Evolutionary conservation across 2,888 invertebrate species (phyloP), one percentile per base, ranked within the genome.

Genomic region (Taphrorychus bicolor): DNA sequence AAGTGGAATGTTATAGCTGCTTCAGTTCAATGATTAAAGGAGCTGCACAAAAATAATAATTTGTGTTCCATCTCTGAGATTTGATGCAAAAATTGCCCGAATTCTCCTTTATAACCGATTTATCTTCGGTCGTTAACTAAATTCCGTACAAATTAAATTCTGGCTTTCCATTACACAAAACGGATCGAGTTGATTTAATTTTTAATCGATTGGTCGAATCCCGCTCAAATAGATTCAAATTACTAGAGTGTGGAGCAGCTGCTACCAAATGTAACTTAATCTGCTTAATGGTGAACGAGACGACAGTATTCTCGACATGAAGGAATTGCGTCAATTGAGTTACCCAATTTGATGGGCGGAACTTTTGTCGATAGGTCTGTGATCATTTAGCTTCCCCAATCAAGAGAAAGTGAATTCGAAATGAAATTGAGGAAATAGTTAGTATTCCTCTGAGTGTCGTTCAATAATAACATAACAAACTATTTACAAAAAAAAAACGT

Each of bases 101-200:
- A 51, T 32, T 16, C 5, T 4, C 14, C 7, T 16, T 32, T 5
- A 16, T 24, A 54, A 23, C 32, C 16, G 14, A 32, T 59, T 58
- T 57, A 57, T 24, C 54, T 61, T 22, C 53, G 24, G 2, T 18
- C 11, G 48, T 45, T 52, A 62, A 62, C 57, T 41, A 14, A 51
- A 40, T 52, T 51, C 21, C 24, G 11, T 18, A 53, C 19, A 52
- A 64, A 58, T 59, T 59, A 59, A 66, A 52, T 66, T 57, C 24
- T 23, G 65, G 41, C 45, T 66, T 59, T 66, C 65, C 59, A 66
- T 66, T 66, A 59, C 45, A 45, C 17, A 22, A 45, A 59, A 45
- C 22, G 52, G 41, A 66, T 42, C 54, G 42, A 19, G 65, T 59
- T 48, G 59, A 66, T 66, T 59, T 59, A 66, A 66, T 66, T 66